These are phyloP conservation scores for Panorpa germanica DNA, from an alignment of 2,888 invertebrate genomes.

Conservation along the genomic window DNA sequence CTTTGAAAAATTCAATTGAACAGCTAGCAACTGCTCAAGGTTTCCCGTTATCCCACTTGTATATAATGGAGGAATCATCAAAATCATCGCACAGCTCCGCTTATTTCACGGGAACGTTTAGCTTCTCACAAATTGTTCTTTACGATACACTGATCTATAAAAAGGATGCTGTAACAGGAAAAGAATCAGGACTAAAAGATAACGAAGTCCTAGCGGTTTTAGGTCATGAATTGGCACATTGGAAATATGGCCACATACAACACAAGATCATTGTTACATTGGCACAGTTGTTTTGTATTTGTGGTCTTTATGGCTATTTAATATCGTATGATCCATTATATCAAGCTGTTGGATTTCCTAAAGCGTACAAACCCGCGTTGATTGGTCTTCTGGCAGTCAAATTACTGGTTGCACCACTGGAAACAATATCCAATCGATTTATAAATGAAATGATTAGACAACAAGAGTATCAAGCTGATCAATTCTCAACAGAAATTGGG, in stretches of 20 bases:
- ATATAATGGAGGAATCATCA: constrained; percentile 94
- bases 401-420: constrained; percentile 81
- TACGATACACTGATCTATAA: constrained; percentile 88
- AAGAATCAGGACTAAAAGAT: constrained; percentile 73
- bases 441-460: constrained; percentile 76
- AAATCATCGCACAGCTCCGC: constrained; percentile 96
- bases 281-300: constrained; percentile 47
- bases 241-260: constrained; percentile 79
- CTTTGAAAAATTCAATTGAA: constrained; percentile 73
- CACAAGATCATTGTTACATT: constrained; percentile 73
- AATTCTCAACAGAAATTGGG: constrained; percentile 69
- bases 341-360: constrained; percentile 71
- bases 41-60: constrained; percentile 86
- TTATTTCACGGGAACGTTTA: constrained; percentile 94
- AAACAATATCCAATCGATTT: no score
- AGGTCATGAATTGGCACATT: constrained; percentile 94
- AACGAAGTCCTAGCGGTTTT: constrained; percentile 89
- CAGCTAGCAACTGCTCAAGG: constrained; percentile 63
- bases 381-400: constrained; percentile 82
- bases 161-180: no score
- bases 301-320: constrained; percentile 41
- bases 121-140: constrained; percentile 90
- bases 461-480: constrained; percentile 94
- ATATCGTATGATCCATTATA: constrained; percentile 60
- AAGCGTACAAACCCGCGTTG: constrained; percentile 60